A percentile compares a stretch with the other conserved stretches of the same genome.
Conservation (phyloP, 2,113 vertebrate genomes). For the Cisticola juncidis region DNA sequence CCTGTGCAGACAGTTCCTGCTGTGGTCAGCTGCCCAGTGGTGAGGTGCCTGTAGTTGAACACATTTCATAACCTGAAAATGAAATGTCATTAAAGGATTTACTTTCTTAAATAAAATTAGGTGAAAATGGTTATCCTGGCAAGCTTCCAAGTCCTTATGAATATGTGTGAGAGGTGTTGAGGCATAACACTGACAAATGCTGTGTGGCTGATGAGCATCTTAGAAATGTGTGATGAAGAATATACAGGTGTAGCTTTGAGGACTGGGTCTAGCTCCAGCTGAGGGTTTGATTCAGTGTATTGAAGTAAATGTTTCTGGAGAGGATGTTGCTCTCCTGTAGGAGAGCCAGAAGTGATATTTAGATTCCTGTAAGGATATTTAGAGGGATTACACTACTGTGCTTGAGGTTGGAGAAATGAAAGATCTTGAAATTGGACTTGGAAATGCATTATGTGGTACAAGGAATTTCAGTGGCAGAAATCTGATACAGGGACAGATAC, state of each 20-base stretch:
- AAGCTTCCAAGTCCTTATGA: not conserved
- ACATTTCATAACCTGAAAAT: not conserved
- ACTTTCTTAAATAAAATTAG: not conserved
- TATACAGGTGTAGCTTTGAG: not conserved
- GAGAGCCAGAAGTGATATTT: not conserved
- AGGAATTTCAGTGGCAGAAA: not conserved
- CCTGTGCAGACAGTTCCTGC: not conserved
- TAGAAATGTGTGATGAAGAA: not conserved
- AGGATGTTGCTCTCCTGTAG: not conserved
- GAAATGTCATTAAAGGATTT: not conserved
- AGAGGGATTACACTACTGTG: not conserved
- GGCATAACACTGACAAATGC: not conserved
- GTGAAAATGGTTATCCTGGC: not conserved
- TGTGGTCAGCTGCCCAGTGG: not conserved
- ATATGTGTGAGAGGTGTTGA: not conserved
- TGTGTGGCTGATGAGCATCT: not conserved
- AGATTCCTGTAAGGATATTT: not conserved
- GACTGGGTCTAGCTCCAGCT: not conserved
- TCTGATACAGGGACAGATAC: not conserved
- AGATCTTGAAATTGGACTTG: not conserved
- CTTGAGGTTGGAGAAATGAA: not conserved
- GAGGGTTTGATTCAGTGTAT: not conserved
- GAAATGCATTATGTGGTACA: not conserved
- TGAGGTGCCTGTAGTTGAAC: not conserved
- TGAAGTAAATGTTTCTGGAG: not conserved